Evolutionary conservation across 37 sponge, comb jelly and placozoan species (phyloP).

Genomic region (Spongilla lacustris): DNA sequence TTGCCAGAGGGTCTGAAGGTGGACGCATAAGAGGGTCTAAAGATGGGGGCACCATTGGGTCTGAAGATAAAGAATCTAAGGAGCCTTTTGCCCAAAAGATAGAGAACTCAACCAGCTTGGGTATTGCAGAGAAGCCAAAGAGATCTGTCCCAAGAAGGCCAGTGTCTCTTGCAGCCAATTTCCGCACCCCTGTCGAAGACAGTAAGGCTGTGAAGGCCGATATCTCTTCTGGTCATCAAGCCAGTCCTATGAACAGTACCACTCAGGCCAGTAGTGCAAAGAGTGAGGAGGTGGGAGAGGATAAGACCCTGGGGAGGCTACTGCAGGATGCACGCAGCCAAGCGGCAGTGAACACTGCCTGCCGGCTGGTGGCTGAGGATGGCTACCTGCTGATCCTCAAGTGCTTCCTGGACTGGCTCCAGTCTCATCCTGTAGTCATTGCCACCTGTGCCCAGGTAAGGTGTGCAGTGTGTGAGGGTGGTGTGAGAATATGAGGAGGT

Average conservation of each 20-base stretch:
- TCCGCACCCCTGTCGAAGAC: not conserved
- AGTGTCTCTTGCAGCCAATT: not conserved
- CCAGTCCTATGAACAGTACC: not conserved
- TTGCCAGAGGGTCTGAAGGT: too few relatives aligned
- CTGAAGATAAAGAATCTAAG: too few relatives aligned
- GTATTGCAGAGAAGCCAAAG: too few relatives aligned
- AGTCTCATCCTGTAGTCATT: constrained; percentile 69
- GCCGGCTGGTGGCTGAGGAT: constrained; percentile 48
- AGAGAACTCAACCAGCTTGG: too few relatives aligned
- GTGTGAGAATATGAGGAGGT: too few relatives aligned
- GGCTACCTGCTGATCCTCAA: constrained; percentile 45
- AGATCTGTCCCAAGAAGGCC: too few relatives aligned
- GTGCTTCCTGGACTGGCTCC: constrained; percentile 78
- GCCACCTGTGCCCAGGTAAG: constrained; percentile 81
- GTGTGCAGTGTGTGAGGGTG: too few relatives aligned
- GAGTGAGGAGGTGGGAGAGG: not conserved
- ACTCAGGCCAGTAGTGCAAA: not conserved
- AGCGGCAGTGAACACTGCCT: constrained; percentile 32
- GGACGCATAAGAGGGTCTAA: too few relatives aligned
- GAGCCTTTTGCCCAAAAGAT: too few relatives aligned
- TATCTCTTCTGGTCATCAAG: not conserved
- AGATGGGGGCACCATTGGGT: too few relatives aligned
- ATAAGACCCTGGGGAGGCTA: constrained; percentile 7
- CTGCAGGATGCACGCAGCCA: constrained; percentile 8
- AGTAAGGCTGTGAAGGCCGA: not conserved